A percentile compares a stretch with the other conserved stretches of the same genome.
phyloP scores from a whole-genome alignment of 2,888 invertebrate species.

The Sinopyrophorus schimmeli region DNA sequence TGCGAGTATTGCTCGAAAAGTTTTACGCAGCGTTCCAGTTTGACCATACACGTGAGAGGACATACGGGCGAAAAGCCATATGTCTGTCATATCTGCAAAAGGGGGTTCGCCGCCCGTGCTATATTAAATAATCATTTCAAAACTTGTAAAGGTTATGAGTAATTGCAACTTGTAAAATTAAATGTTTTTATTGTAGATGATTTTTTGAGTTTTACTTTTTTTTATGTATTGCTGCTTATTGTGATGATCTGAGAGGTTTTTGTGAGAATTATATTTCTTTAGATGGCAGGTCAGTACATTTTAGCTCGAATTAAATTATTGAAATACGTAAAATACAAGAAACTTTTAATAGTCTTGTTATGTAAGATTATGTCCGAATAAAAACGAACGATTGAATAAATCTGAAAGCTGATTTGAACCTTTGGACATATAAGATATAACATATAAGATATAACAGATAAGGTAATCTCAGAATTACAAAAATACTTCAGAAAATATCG shows the following conservation, averaged over 20 bases:
- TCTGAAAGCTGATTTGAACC: no score
- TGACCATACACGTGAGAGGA: constrained; percentile 64
- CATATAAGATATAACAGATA: no score
- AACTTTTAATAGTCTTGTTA: no score
- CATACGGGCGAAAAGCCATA: constrained; percentile 64
- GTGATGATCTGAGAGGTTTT: not conserved
- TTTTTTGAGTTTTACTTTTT: not conserved
- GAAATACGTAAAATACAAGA: no score
- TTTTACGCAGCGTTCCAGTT: constrained; percentile 63
- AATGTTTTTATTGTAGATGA: not conserved
- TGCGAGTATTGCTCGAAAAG: constrained; percentile 65
- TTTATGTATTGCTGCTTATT: not conserved
- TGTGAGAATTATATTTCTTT: not conserved
- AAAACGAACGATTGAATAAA: no score
- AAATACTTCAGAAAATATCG: no score
- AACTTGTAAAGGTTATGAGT: constrained; percentile 50
- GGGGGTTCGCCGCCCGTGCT: constrained; percentile 65
- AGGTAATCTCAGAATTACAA: no score
- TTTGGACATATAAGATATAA: no score
- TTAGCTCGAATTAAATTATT: not conserved
- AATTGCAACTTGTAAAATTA: not conserved
- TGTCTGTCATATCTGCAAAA: constrained; percentile 60
- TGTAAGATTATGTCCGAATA: no score
- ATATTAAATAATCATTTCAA: constrained; percentile 66
- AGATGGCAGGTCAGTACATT: no score